Conservation (phyloP, 2,888 invertebrate genomes). For the Esperia sulphurella region DNA sequence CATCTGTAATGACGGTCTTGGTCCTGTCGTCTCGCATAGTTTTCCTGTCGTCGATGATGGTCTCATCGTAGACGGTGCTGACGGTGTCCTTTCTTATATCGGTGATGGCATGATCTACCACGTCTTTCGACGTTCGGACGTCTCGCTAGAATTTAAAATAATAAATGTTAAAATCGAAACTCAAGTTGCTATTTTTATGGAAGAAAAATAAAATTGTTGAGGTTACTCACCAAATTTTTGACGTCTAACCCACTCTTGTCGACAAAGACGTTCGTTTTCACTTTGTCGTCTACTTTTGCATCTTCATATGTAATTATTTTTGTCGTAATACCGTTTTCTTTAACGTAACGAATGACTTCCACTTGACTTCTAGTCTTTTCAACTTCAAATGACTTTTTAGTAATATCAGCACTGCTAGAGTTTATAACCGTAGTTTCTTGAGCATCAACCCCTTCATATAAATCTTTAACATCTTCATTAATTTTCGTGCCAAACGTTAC, state of each 20-base stretch:
- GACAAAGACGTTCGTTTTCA: slow-evolving; percentile 72
- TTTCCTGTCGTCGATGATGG: slow-evolving; percentile 64
- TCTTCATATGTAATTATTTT: slow-evolving; percentile 75
- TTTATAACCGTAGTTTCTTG: slow-evolving; percentile 60
- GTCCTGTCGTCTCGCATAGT: slow-evolving; percentile 69
- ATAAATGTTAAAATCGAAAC: not conserved
- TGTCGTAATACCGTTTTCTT: slow-evolving; percentile 67
- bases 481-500: slow-evolving; percentile 78
- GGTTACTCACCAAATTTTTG: slow-evolving; percentile 70
- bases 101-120: slow-evolving; percentile 72
- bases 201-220: too few species aligned
- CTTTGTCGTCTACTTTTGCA: slow-evolving; percentile 71
- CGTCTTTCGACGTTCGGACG: slow-evolving; percentile 73
- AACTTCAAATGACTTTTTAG: slow-evolving; percentile 66
- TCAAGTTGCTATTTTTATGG: too few species aligned
- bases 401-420: slow-evolving; percentile 55
- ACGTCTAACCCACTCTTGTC: slow-evolving; percentile 74
- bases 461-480: slow-evolving; percentile 79
- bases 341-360: slow-evolving; percentile 71
- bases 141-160: slow-evolving; percentile 54
- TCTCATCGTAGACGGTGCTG: slow-evolving; percentile 70
- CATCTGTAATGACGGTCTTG: slow-evolving; percentile 57
- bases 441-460: slow-evolving; percentile 67
- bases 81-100: slow-evolving; percentile 65
- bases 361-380: slow-evolving; percentile 72